Evolutionary conservation across 1,140 invertebrate genomes (phyloP).

Genomic region (Panonychus citri): DNA sequence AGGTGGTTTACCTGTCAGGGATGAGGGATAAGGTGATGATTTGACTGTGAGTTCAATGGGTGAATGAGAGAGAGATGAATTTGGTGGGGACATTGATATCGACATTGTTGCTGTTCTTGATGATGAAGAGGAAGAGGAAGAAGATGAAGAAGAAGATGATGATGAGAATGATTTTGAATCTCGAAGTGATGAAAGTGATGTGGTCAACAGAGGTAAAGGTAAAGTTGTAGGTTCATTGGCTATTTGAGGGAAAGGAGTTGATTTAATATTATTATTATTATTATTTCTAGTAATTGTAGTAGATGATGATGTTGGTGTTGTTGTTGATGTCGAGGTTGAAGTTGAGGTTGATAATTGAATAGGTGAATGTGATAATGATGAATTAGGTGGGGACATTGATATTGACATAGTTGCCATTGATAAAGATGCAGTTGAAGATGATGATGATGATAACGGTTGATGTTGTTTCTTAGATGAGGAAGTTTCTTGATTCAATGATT

Average conservation of each 20-base stretch:
- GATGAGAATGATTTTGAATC: no score
- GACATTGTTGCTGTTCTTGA: no score
- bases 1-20: neutral
- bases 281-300: neutral
- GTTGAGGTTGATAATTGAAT: neutral
- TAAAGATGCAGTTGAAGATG: neutral
- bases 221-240: no score
- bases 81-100: neutral
- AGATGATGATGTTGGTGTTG: neutral
- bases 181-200: no score
- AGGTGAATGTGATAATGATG: neutral
- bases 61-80: neutral
- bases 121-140: neutral
- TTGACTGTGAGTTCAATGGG: no score
- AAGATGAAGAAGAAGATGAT: no score
- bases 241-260: neutral
- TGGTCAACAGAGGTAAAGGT: no score
- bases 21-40: neutral
- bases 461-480: neutral
- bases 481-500: neutral
- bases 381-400: neutral
- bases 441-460: neutral
- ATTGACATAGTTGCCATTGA: no score
- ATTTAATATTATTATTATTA: neutral
- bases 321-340: neutral